phyloP scores from a whole-genome alignment of 2,888 invertebrate species.

The Vesta saturnalis region DNA sequence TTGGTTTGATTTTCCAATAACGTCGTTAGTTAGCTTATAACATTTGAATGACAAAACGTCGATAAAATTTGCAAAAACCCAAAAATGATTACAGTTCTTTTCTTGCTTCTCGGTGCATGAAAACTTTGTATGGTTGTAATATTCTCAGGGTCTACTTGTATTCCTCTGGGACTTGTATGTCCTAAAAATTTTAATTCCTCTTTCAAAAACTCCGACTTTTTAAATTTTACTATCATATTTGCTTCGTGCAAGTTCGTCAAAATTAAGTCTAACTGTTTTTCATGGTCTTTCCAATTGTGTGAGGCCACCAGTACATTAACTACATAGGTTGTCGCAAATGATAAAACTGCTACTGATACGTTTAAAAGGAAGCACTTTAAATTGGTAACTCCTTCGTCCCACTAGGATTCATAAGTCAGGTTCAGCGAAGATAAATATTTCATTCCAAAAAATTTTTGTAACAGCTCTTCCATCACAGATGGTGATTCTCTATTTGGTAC shows the following conservation, averaged over 20 bases:
- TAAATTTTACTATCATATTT: constrained; percentile 39
- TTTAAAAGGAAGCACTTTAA: constrained; percentile 39
- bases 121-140: constrained; percentile 37
- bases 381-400: constrained; percentile 18
- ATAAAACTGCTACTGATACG: constrained; percentile 31
- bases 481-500: constrained; percentile 27
- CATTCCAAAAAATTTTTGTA: background rate
- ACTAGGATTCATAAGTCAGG: background rate
- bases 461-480: background rate
- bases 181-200: constrained; percentile 43
- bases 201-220: constrained; percentile 43
- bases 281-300: constrained; percentile 24
- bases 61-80: constrained; percentile 39
- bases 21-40: background rate
- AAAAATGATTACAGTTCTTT: constrained; percentile 36
- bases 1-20: background rate
- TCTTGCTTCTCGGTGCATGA: constrained; percentile 30
- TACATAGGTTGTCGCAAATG: constrained; percentile 32
- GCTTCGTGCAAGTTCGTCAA: constrained; percentile 27
- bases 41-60: constrained; percentile 26
- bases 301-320: constrained; percentile 39
- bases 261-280: constrained; percentile 14
- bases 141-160: constrained; percentile 42
- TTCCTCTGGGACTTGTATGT: constrained; percentile 35
- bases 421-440: background rate